These are phyloP conservation scores for Ectemnius continuus DNA, from an alignment of 2,888 invertebrate species.

Conservation along the genomic window DNA sequence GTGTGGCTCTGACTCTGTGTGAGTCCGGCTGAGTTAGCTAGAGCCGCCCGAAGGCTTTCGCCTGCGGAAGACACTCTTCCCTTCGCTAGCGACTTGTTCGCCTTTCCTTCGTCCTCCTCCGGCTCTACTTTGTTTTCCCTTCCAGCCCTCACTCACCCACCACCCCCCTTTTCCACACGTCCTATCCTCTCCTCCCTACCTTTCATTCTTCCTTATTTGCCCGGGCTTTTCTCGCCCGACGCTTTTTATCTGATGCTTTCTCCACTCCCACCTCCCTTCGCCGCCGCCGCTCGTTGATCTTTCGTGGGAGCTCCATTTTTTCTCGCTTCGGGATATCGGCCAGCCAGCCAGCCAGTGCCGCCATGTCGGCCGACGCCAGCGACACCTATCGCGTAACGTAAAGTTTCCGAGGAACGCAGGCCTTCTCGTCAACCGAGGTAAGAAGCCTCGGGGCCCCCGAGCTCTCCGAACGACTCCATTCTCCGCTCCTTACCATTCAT, in stretches of 20 bases:
- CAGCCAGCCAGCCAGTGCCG: conserved; percentile 24
- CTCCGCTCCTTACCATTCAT: conserved; percentile 18
- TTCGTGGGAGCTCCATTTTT: conserved; percentile 21
- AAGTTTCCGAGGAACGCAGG: conserved; percentile 22
- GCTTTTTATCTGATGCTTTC: conserved; percentile 4
- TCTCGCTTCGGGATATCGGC: conserved; percentile 15
- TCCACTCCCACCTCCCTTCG: neutral
- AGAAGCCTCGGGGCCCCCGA: conserved; percentile 32
- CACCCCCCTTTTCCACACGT: conserved; percentile 13
- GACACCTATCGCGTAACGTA: neutral
- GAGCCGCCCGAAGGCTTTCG: conserved; percentile 28
- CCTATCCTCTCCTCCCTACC: neutral
- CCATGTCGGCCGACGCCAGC: too few relatives aligned
- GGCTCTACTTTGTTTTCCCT: conserved; percentile 24
- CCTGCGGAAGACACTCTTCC: conserved; percentile 26
- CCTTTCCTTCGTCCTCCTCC: conserved; percentile 36
- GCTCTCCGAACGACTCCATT: conserved; percentile 59
- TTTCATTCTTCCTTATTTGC: conserved; percentile 25
- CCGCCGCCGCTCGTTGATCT: conserved; percentile 17
- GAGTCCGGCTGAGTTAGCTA: conserved; percentile 34
- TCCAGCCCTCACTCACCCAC: conserved; percentile 16
- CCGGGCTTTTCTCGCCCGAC: conserved; percentile 12
- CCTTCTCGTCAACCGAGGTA: conserved; percentile 17
- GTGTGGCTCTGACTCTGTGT: conserved; percentile 33
- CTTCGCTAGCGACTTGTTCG: conserved; percentile 37